Conservation (phyloP, 1,140 invertebrate genomes). For the Elysia chlorotica region DNA sequence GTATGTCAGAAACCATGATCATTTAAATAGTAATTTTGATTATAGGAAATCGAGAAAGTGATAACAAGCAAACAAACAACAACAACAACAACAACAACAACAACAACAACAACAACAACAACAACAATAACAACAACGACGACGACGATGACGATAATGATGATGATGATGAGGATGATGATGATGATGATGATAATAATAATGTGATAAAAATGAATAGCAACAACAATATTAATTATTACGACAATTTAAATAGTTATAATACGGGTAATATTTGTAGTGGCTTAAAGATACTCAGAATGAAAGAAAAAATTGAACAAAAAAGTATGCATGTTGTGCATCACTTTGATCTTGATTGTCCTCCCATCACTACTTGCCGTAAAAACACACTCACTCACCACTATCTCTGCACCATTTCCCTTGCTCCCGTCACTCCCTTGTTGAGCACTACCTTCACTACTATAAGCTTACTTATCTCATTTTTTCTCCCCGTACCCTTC, state of each 20-base stretch:
- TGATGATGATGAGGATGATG: neutral
- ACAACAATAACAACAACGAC: neutral
- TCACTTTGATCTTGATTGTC: too few species aligned
- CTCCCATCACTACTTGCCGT: too few species aligned
- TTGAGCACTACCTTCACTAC: neutral
- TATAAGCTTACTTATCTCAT: too few species aligned
- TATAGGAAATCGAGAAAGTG: too few species aligned
- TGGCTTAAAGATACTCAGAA: neutral
- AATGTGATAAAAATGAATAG: neutral
- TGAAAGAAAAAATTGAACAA: neutral
- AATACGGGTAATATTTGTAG: neutral
- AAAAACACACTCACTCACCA: too few species aligned
- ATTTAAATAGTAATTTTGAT: too few species aligned
- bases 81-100: neutral
- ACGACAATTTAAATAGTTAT: neutral
- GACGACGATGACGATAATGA: neutral
- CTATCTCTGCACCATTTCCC: too few species aligned
- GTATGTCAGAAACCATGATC: too few species aligned
- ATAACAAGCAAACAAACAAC: too few species aligned
- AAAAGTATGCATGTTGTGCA: neutral
- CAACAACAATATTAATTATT: neutral
- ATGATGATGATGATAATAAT: neutral
- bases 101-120: neutral
- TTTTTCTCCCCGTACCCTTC: too few species aligned
- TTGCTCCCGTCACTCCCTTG: neutral